Percentiles rank a stretch among this genome's conserved stretches.
phyloP scores from a whole-genome alignment of 2,113 vertebrate species.

The Thomomys bottae region DNA sequence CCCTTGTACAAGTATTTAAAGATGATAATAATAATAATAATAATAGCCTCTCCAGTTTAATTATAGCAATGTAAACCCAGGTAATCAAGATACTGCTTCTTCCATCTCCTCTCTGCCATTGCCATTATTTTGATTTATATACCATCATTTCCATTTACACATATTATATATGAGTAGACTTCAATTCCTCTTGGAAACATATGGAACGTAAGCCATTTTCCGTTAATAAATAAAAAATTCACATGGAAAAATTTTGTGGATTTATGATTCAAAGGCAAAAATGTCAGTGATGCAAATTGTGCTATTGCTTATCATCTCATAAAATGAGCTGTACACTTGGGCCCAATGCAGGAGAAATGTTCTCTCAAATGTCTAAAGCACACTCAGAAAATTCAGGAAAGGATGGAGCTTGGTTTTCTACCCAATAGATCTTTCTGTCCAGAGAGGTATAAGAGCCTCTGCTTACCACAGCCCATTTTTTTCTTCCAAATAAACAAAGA shows the following conservation, averaged over 20 bases:
- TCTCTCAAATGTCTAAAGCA: slow-evolving; percentile 3
- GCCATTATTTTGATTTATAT: neutral
- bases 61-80: too few relatives aligned
- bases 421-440: neutral
- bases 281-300: neutral
- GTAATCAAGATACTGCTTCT: slow-evolving; percentile 6
- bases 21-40: too few relatives aligned
- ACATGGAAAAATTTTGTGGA: slow-evolving; percentile 5
- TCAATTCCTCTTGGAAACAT: slow-evolving; percentile 14
- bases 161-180: neutral
- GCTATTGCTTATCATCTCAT: neutral
- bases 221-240: slow-evolving; percentile 32
- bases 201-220: neutral
- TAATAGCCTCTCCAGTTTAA: too few relatives aligned
- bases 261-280: slow-evolving; percentile 38
- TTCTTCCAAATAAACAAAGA: too few relatives aligned
- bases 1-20: too few relatives aligned
- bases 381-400: neutral
- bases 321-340: slow-evolving; percentile 33
- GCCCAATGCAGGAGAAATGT: neutral
- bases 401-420: neutral
- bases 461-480: neutral
- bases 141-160: neutral
- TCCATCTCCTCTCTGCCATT: neutral
- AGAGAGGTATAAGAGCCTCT: neutral